phyloP scores from a whole-genome alignment of 2,888 invertebrate species.

The Luffia ferchaultella region DNA sequence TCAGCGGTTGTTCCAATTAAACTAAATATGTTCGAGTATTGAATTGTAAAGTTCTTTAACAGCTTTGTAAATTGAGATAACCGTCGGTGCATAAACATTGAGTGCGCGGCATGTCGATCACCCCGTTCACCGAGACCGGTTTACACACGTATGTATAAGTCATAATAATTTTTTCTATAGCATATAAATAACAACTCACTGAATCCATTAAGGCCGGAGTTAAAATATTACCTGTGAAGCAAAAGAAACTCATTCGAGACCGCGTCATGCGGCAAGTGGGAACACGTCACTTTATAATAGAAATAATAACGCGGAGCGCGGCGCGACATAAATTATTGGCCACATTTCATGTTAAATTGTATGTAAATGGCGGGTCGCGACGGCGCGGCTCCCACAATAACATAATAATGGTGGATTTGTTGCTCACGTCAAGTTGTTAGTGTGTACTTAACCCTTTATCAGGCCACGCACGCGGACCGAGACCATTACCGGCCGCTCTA shows the following conservation, averaged over 20 bases:
- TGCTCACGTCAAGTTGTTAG: constrained; percentile 64
- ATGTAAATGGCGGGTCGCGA: constrained; percentile 57
- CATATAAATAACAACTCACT: too few species aligned
- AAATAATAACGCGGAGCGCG: constrained; percentile 47
- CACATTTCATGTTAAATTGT: constrained; percentile 65
- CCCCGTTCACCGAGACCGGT: too few species aligned
- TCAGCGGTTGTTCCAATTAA: too few species aligned
- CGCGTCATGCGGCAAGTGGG: constrained; percentile 43
- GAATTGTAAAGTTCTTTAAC: too few species aligned
- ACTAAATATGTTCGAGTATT: too few species aligned
- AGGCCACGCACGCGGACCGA: constrained; percentile 62
- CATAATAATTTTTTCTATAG: too few species aligned
- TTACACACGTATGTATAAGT: too few species aligned
- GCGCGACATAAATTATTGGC: constrained; percentile 58
- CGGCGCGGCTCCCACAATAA: constrained; percentile 63
- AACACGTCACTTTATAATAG: constrained; percentile 39
- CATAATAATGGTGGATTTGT: constrained; percentile 66
- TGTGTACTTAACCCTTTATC: constrained; percentile 66
- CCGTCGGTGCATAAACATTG: too few species aligned
- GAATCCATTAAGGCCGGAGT: not conserved
- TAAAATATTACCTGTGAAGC: not conserved
- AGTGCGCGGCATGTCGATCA: too few species aligned
- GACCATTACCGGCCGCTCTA: constrained; percentile 50
- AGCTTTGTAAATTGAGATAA: too few species aligned
- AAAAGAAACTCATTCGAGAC: constrained; percentile 23